phyloP scores from a whole-genome alignment of 2,888 invertebrate species.

The Adineta ricciae region DNA sequence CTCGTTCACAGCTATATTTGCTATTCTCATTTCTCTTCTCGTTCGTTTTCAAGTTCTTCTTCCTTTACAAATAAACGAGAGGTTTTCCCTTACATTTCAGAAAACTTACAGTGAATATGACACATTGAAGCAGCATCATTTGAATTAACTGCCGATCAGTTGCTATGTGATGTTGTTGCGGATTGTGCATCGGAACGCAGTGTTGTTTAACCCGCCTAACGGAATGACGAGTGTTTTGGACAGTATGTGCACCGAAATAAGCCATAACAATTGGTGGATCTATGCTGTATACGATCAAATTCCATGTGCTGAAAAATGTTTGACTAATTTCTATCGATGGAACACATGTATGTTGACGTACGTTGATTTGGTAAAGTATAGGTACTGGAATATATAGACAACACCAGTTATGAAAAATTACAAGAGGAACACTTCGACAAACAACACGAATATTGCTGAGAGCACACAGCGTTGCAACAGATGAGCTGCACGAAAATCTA shows the following conservation, averaged over 20 bases:
- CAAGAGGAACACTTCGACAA: background rate
- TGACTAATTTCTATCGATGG: background rate
- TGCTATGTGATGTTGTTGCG: background rate
- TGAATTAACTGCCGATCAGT: background rate
- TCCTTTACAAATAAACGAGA: too few relatives aligned
- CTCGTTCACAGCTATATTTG: too few relatives aligned
- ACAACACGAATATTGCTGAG: background rate
- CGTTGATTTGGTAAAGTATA: background rate
- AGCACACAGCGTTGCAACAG: background rate
- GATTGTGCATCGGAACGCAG: background rate
- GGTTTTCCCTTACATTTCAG: too few relatives aligned
- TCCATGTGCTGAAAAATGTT: background rate
- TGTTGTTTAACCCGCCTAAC: background rate
- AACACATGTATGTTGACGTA: background rate
- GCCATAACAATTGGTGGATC: background rate
- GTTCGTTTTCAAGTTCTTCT: too few relatives aligned
- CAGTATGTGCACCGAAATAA: background rate
- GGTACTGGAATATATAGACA: background rate
- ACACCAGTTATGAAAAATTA: background rate
- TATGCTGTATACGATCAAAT: background rate
- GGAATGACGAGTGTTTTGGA: background rate
- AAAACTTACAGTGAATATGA: background rate
- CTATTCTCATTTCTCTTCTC: too few relatives aligned
- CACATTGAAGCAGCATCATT: background rate
- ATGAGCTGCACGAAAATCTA: background rate